Conservation (phyloP, 2,113 vertebrate species). For the Poeciliopsis retropinna region DNA sequence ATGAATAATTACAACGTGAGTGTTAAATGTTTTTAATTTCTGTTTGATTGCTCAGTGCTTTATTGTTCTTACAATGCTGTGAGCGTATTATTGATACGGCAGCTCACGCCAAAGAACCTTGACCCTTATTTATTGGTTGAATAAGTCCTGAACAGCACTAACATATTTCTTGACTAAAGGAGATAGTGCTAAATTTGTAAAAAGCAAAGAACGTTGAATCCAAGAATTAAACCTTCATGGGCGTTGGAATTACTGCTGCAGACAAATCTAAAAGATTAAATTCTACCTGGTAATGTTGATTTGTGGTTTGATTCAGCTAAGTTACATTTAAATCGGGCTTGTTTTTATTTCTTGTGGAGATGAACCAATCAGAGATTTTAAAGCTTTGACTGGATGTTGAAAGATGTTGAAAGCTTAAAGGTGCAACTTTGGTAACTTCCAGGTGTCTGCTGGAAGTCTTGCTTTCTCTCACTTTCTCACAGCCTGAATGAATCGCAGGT, state of each 20-base stretch:
- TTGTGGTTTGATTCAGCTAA: too few species aligned
- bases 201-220: neutral
- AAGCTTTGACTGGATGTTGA: too few species aligned
- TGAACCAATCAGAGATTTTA: too few species aligned
- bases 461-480: too few species aligned
- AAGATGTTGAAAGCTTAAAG: too few species aligned
- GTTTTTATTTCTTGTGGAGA: too few species aligned
- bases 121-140: neutral
- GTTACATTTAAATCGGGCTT: too few species aligned
- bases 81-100: neutral
- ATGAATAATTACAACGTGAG: constrained; percentile 23
- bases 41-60: constrained; percentile 8
- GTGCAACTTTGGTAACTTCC: too few species aligned
- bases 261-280: neutral
- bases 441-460: too few species aligned
- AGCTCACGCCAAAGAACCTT: constrained; percentile 7
- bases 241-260: neutral
- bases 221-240: neutral
- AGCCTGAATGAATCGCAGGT: too few species aligned
- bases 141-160: neutral
- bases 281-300: neutral
- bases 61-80: neutral
- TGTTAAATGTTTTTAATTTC: constrained; percentile 40
- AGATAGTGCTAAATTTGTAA: too few species aligned
- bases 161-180: neutral